Conservation (phyloP, 2,797 vertebrate species). For the Bovichtus variegatus region DNA sequence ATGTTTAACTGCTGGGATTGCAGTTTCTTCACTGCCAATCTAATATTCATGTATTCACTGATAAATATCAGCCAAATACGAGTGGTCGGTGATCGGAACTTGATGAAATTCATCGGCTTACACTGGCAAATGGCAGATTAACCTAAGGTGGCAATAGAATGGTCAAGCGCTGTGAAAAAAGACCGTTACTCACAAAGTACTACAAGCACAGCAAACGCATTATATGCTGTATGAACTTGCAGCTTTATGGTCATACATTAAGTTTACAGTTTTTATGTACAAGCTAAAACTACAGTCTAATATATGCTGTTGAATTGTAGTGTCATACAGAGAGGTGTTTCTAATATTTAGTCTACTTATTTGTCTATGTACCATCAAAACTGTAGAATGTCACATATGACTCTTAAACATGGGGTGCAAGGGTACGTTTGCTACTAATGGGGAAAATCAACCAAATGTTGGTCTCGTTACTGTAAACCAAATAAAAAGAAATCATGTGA, state of each 20-base stretch:
- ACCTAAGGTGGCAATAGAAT: background rate
- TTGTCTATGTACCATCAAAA: background rate
- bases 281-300: background rate
- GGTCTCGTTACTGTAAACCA: background rate
- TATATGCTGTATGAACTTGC: background rate
- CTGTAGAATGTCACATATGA: background rate
- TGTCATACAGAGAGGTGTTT: background rate
- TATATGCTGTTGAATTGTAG: background rate
- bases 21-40: constrained; percentile 36
- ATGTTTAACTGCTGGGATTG: constrained; percentile 44
- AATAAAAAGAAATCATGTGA: background rate
- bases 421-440: background rate
- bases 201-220: background rate
- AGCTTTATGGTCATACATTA: no score
- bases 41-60: constrained; percentile 30
- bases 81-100: background rate
- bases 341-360: no score
- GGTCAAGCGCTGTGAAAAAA: background rate
- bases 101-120: background rate
- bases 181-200: background rate
- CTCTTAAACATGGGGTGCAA: background rate
- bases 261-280: no score
- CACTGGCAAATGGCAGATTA: background rate
- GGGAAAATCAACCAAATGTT: background rate
- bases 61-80: constrained; percentile 31